Evolutionary conservation across 2,113 vertebrate genomes (phyloP).

Genomic region (Globicephala melas): DNA sequence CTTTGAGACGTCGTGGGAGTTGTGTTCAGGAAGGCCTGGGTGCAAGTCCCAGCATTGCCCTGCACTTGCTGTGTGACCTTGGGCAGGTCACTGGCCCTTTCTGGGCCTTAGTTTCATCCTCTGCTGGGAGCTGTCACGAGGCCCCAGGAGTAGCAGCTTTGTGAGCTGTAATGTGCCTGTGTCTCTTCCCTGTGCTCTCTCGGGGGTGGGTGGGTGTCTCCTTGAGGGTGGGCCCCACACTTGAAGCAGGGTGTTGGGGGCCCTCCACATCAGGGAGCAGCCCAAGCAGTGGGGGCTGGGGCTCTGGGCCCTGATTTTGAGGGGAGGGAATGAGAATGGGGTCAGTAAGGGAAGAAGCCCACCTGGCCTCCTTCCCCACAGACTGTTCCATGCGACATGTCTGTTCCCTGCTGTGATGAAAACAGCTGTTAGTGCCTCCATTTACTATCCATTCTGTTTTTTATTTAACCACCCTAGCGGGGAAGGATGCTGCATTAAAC

Average conservation of each 20-base stretch:
- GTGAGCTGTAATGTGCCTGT: background rate
- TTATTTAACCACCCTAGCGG: background rate
- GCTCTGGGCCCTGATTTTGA: background rate
- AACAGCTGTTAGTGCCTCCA: background rate
- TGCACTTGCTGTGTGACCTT: background rate
- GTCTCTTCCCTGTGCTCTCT: background rate
- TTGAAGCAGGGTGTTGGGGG: background rate
- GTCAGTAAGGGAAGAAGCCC: background rate
- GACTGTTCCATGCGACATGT: background rate
- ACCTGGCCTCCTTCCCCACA: background rate
- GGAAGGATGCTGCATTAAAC: background rate
- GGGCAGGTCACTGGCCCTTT: background rate
- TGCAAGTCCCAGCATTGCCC: background rate
- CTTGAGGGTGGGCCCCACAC: background rate
- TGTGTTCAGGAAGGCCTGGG: background rate
- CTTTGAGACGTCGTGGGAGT: background rate
- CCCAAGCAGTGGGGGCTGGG: background rate
- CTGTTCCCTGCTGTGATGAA: background rate
- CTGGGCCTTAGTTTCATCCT: background rate
- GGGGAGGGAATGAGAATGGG: background rate
- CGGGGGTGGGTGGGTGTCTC: fast-evolving
- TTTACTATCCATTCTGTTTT: background rate
- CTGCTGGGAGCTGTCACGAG: too few relatives aligned
- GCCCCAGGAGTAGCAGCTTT: background rate
- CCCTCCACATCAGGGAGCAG: background rate